Percentiles rank a stretch among this genome's conserved stretches.
Evolutionary conservation across 2,888 invertebrate genomes (phyloP).

Genomic region (Brassicogethes aeneus): DNA sequence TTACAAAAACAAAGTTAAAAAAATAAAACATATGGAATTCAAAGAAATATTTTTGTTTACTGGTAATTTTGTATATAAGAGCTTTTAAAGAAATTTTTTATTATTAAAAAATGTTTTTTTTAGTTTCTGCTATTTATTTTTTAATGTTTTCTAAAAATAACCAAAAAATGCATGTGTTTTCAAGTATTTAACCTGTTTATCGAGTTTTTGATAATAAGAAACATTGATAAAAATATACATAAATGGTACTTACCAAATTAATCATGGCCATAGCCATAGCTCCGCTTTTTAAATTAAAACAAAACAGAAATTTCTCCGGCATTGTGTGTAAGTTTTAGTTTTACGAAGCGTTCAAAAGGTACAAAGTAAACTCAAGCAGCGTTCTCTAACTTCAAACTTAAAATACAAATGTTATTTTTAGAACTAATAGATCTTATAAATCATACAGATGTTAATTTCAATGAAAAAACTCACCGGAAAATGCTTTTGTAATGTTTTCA

Average conservation of each 20-base stretch:
- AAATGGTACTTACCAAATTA: slow-evolving; percentile 27
- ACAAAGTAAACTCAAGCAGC: background rate
- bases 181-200: too few species aligned
- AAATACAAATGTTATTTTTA: slow-evolving; percentile 1
- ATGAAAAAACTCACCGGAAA: background rate
- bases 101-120: too few species aligned
- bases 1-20: too few species aligned
- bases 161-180: too few species aligned
- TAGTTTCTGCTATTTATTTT: too few species aligned
- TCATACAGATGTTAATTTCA: background rate
- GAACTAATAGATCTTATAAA: background rate
- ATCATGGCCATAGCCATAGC: slow-evolving; percentile 23
- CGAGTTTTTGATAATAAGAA: too few species aligned
- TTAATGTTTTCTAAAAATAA: too few species aligned
- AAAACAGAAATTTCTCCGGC: slow-evolving; percentile 20
- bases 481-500: background rate
- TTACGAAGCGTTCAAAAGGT: background rate
- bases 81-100: too few species aligned
- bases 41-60: too few species aligned
- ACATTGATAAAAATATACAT: too few species aligned
- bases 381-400: background rate
- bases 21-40: too few species aligned
- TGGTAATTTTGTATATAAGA: too few species aligned
- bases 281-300: slow-evolving; percentile 22
- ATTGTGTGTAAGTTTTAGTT: slow-evolving; percentile 9